Conservation (phyloP, 2,797 vertebrate genomes). For the Parauchenoglanis ngamensis region DNA sequence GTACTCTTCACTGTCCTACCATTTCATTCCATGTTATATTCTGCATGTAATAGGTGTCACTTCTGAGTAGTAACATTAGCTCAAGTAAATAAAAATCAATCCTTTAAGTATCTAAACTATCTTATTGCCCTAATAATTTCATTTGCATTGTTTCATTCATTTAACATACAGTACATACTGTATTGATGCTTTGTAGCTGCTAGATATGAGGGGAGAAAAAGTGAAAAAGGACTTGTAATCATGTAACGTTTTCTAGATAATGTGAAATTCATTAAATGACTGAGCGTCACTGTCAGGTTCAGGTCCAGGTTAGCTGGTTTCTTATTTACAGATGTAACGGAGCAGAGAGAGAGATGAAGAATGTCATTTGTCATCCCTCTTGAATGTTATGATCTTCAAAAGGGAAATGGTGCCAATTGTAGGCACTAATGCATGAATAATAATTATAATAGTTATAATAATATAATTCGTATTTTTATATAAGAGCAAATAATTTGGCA, state of each 20-base stretch:
- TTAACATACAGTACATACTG: not conserved
- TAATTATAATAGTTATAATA: not conserved
- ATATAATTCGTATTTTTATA: not conserved
- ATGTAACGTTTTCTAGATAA: not conserved
- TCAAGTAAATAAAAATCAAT: not conserved
- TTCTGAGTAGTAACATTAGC: not conserved
- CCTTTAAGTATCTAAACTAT: not conserved
- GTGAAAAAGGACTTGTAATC: not conserved
- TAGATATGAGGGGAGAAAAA: not conserved
- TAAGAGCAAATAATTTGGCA: not conserved
- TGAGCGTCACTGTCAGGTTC: not conserved
- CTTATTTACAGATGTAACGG: not conserved
- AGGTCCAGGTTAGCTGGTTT: not conserved
- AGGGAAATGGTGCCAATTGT: too few species aligned
- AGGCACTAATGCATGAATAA: not conserved
- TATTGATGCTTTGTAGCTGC: not conserved
- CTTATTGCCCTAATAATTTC: too few species aligned
- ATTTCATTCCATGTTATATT: conserved; percentile 8
- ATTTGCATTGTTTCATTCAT: not conserved
- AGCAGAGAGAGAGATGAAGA: not conserved
- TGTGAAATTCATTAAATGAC: not conserved
- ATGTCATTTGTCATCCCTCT: not conserved
- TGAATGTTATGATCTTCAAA: too few species aligned
- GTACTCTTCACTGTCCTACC: conserved; percentile 7
- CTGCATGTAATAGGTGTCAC: not conserved